phyloP scores from a whole-genome alignment of 2,797 vertebrate genomes.

The Crenuchus spilurus region DNA sequence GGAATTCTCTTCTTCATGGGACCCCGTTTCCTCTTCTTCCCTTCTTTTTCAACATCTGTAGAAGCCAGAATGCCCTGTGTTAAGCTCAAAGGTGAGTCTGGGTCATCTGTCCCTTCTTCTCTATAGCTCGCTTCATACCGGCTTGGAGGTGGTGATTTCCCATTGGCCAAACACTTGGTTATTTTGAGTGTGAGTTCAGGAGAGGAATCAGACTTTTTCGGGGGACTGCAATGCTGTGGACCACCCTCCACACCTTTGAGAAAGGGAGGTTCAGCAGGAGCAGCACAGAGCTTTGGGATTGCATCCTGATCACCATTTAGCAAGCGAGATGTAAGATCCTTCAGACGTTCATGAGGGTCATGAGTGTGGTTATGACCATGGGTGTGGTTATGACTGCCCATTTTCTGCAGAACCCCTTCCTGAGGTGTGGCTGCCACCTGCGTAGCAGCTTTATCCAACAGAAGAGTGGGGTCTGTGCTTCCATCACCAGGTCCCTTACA shows the following conservation, averaged over 20 bases:
- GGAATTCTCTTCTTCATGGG: constrained; percentile 79
- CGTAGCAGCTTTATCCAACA: constrained; percentile 85
- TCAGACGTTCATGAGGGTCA: constrained; percentile 87
- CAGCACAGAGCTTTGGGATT: constrained; percentile 76
- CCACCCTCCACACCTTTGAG: constrained; percentile 84
- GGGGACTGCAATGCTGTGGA: constrained; percentile 68
- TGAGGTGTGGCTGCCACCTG: constrained; percentile 88
- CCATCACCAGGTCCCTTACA: constrained; percentile 84
- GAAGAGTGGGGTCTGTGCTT: constrained; percentile 85
- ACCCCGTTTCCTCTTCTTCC: constrained; percentile 78
- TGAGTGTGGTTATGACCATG: constrained; percentile 78
- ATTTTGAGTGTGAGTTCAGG: constrained; percentile 90
- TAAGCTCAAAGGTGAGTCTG: constrained; percentile 58
- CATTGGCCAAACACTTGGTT: constrained; percentile 88
- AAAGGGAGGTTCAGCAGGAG: constrained; percentile 75
- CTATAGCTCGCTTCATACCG: constrained; percentile 68
- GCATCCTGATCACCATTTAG: constrained; percentile 91
- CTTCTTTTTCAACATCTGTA: constrained; percentile 58
- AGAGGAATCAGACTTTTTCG: constrained; percentile 80
- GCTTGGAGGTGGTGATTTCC: constrained; percentile 68
- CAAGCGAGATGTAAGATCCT: constrained; percentile 91
- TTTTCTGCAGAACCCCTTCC: constrained; percentile 89
- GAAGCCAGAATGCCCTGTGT: constrained; percentile 60
- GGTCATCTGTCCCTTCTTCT: constrained; percentile 75
- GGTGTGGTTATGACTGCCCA: constrained; percentile 80